Base-by-base conservation (phyloP, 2,113 vertebrate genomes). In the Saguinus midas region DNA sequence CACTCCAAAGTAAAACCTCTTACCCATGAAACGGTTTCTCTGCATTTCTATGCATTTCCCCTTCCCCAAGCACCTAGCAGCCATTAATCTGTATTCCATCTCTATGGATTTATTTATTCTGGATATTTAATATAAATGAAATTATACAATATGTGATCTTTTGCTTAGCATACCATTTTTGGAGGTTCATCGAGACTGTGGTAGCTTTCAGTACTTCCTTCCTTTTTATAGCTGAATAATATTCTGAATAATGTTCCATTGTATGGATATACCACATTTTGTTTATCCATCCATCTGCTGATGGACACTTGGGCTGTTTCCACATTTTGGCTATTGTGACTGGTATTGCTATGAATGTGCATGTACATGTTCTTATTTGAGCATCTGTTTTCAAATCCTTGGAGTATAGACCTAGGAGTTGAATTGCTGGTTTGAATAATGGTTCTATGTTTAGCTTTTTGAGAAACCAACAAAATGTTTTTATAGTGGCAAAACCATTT, bases 91-190 rank as follows among this genome's bases (percentile, higher is more conserved):
- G 1, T 7, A 58, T 86, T 92, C 61, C 55, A 17, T 92, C 37
- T 87, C 8, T 92, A 18, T 73, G 78, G 68, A 64, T 90, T 93
- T 93, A 37, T 90, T 23, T 92, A 70, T 80, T 86, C 83, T 85
- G 75, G 21, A 64, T 93, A 88, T 55, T 92, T 87, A 16, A 76
- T 85, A 45, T 90, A 92, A 86, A 64, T 37, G 25, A 45, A 35
- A 57, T 87, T 25, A n/a, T 84, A 72, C 25, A 52, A 72, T 27
- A 64, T 52, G 1, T 55, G 27, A 81, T 16, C 58, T 11, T 95
- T 96, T 13, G 80, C 14, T 21, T 86, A 50, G 32, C n/a, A 45
- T 72, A 29, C 27, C 48, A 8, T 25, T 52, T 93, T 91, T 75
- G 10, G 3, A 20, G 50, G 27, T 92, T 64, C 27, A 70, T 52